These are phyloP conservation scores for Mongoloraphidia duomilia DNA, from an alignment of 2,888 invertebrate species.

Conservation along the genomic window DNA sequence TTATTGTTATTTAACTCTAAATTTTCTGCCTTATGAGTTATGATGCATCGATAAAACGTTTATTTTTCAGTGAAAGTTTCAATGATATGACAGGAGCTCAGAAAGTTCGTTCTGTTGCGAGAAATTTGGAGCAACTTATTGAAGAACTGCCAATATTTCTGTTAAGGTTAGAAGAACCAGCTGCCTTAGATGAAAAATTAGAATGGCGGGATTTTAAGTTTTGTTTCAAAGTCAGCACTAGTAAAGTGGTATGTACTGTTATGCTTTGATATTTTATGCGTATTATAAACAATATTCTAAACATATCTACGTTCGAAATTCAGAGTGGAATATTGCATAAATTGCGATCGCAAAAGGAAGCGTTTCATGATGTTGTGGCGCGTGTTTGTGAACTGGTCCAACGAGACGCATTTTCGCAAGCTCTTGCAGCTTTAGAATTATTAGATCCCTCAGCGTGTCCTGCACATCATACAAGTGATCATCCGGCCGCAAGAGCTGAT, in stretches of 20 bases:
- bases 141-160: slow-evolving; percentile 48
- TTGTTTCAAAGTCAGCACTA: slow-evolving; percentile 44
- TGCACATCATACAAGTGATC: slow-evolving; percentile 18
- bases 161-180: slow-evolving; percentile 43
- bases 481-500: slow-evolving; percentile 21
- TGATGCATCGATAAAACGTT: not conserved
- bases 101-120: slow-evolving; percentile 42
- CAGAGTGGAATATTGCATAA: slow-evolving; percentile 38
- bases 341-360: slow-evolving; percentile 32
- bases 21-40: too few relatives aligned
- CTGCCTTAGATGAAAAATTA: slow-evolving; percentile 44
- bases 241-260: slow-evolving; percentile 43
- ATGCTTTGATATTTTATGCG: not conserved
- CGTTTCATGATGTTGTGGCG: slow-evolving; percentile 33
- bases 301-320: slow-evolving; percentile 9
- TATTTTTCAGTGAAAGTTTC: slow-evolving; percentile 37
- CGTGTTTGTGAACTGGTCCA: slow-evolving; percentile 44
- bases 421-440: slow-evolving; percentile 39
- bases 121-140: slow-evolving; percentile 45
- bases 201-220: slow-evolving; percentile 48
- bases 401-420: slow-evolving; percentile 44
- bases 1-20: too few relatives aligned
- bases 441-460: slow-evolving; percentile 24
- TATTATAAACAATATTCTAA: not conserved
- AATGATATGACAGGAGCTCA: slow-evolving; percentile 42